These are phyloP conservation scores for Acanthosoma haemorrhoidale DNA, from an alignment of 2,888 invertebrate genomes.

Conservation along the genomic window DNA sequence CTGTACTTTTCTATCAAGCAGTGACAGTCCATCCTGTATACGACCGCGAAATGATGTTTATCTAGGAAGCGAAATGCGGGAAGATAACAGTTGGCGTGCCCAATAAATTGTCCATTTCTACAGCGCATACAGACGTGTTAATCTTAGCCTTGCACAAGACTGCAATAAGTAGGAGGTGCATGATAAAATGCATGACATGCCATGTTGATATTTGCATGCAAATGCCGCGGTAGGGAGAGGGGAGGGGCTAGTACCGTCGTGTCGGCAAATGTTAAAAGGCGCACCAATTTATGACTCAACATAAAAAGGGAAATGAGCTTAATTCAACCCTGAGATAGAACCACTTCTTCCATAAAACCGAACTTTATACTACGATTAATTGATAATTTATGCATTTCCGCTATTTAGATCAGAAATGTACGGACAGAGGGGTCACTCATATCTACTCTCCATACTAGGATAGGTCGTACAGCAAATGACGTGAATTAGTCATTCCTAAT, in stretches of 20 bases:
- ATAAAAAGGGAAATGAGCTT: neutral
- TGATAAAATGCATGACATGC: neutral
- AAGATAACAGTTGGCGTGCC: no score
- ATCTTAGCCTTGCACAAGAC: neutral
- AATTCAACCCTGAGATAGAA: neutral
- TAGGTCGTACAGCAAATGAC: no score
- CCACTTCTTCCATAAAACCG: neutral
- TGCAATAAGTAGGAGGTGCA: no score
- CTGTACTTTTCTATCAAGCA: no score
- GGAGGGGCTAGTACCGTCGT: no score
- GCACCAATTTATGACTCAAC: neutral
- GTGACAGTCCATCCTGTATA: no score
- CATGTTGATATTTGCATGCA: constrained; percentile 8
- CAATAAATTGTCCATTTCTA: neutral
- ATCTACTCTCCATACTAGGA: no score
- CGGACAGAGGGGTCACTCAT: no score
- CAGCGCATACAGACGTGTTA: neutral
- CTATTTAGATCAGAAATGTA: no score
- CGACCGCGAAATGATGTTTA: no score
- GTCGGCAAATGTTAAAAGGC: constrained; percentile 10
- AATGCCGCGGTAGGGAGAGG: neutral
- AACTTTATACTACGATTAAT: constrained; percentile 1
- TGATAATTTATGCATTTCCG: constrained; percentile 11
- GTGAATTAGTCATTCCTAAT: no score
- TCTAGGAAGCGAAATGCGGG: no score